These are phyloP conservation scores for Thamnophis elegans DNA, from an alignment of 2,797 vertebrate genomes.

Conservation along the genomic window DNA sequence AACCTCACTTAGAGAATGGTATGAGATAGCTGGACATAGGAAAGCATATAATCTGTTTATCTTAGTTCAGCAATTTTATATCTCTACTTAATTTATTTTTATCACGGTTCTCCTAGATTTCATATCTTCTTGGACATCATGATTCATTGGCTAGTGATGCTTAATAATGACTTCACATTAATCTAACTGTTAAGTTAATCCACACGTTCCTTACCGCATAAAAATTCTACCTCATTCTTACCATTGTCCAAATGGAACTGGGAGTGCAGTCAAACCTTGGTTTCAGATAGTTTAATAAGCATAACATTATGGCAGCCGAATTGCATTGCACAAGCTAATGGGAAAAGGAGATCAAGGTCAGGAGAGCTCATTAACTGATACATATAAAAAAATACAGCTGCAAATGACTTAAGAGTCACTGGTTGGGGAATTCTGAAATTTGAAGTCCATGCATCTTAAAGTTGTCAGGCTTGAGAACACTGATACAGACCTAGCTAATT, in stretches of 20 bases:
- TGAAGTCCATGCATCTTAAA: not conserved
- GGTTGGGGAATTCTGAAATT: not conserved
- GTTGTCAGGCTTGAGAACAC: not conserved
- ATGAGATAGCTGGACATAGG: conserved; percentile 35
- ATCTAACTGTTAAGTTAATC: conserved; percentile 30
- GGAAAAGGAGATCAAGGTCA: not conserved
- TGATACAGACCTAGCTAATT: not conserved
- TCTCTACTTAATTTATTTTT: conserved; percentile 43
- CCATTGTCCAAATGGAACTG: not conserved
- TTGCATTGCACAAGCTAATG: not conserved
- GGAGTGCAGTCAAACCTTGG: not conserved
- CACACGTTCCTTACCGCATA: fast-evolving
- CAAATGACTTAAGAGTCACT: not conserved
- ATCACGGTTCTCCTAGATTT: conserved; percentile 24
- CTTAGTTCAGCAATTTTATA: conserved; percentile 48
- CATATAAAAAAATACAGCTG: not conserved
- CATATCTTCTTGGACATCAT: conserved; percentile 36
- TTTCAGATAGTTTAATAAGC: not conserved
- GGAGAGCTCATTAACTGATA: not conserved
- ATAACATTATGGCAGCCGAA: not conserved
- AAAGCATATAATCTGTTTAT: conserved; percentile 58
- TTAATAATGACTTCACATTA: conserved; percentile 29
- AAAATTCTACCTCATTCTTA: not conserved
- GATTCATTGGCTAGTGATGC: conserved; percentile 22
- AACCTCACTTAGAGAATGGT: conserved; percentile 40